These are phyloP conservation scores for Dromiciops gliroides DNA, from an alignment of 2,113 vertebrate species.

Conservation along the genomic window DNA sequence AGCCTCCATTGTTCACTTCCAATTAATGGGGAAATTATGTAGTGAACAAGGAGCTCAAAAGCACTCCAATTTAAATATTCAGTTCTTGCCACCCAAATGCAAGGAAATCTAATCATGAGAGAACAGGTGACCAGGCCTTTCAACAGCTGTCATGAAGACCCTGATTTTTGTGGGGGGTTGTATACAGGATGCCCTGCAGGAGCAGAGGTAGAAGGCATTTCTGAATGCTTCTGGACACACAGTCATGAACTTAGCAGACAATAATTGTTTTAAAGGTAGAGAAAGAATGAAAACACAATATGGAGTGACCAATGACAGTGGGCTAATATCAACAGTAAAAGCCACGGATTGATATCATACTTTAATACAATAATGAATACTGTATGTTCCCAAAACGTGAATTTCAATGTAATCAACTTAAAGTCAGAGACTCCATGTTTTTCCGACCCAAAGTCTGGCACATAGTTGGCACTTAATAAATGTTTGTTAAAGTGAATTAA, in stretches of 20 bases:
- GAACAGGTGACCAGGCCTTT: not conserved
- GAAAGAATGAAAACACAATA: not conserved
- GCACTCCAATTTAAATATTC: constrained; percentile 43
- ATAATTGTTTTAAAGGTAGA: not conserved
- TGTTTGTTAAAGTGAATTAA: not conserved
- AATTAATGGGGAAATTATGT: constrained; percentile 50
- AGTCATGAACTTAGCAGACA: not conserved
- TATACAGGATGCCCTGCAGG: not conserved
- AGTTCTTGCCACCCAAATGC: constrained; percentile 16
- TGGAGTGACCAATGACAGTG: not conserved
- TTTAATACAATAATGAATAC: not conserved
- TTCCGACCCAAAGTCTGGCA: not conserved
- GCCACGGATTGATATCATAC: not conserved
- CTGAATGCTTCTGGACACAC: not conserved
- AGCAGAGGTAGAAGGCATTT: not conserved
- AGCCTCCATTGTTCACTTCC: constrained; percentile 61
- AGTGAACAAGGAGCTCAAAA: constrained; percentile 60
- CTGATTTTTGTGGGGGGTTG: not conserved
- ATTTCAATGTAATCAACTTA: not conserved
- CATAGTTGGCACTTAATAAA: not conserved
- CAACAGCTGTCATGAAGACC: not conserved
- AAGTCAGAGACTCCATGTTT: not conserved
- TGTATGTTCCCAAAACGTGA: not conserved
- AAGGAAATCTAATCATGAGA: constrained; percentile 4
- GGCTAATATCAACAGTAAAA: not conserved